Evolutionary conservation across 1,140 invertebrate species (phyloP).

Genomic region (Hylaeus anthracinus): DNA sequence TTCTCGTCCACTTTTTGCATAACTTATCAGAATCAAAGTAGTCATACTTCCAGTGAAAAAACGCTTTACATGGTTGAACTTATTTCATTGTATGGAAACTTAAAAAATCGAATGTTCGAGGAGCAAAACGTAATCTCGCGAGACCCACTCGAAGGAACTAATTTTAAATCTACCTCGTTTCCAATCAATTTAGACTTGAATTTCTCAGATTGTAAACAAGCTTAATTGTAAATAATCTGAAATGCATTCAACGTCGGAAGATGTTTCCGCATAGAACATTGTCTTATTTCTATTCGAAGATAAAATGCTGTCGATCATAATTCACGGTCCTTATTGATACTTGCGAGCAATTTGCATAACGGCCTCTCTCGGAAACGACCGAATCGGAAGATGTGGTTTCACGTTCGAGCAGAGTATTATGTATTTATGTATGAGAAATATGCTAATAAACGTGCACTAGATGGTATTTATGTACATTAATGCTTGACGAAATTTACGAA

Average conservation of each 20-base stretch:
- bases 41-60: slow-evolving; percentile 15
- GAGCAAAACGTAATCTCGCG: too few relatives aligned
- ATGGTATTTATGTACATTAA: not conserved
- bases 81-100: not conserved
- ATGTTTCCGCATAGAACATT: too few relatives aligned
- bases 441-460: slow-evolving; percentile 4
- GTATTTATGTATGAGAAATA: slow-evolving; percentile 35
- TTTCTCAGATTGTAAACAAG: too few relatives aligned
- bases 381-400: slow-evolving; percentile 29
- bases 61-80: slow-evolving; percentile 4
- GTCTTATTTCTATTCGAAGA: not conserved
- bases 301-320: not conserved
- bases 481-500: slow-evolving; percentile 5
- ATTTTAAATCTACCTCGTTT: too few relatives aligned
- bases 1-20: slow-evolving; percentile 37
- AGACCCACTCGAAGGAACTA: too few relatives aligned
- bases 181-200: not conserved
- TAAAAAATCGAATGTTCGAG: not conserved
- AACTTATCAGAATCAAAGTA: slow-evolving; percentile 61
- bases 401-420: slow-evolving; percentile 25
- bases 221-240: too few relatives aligned
- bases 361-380: slow-evolving; percentile 3
- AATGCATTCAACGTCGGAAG: too few relatives aligned
- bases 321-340: not conserved
- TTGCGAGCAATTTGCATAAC: slow-evolving; percentile 22